Conservation (phyloP, 1,140 invertebrate species). For the Plectus sambesii region DNA sequence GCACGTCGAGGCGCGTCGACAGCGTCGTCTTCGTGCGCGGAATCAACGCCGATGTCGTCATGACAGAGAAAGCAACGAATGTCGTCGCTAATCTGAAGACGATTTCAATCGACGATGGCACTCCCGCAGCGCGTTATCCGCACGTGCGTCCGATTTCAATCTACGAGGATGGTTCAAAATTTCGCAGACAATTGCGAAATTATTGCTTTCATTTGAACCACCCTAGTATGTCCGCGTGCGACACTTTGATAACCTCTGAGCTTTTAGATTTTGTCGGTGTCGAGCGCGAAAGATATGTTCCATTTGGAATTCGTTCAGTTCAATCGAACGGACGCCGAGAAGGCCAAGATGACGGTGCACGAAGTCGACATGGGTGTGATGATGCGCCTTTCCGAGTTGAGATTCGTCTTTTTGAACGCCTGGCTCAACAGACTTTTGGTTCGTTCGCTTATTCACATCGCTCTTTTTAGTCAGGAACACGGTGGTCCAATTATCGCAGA, state of each 20-base stretch:
- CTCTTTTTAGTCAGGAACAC: neutral
- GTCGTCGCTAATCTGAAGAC: conserved; percentile 26
- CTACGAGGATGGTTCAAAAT: conserved; percentile 7
- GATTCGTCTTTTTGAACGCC: conserved; percentile 53
- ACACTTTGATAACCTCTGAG: neutral
- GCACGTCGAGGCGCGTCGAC: conserved; percentile 8
- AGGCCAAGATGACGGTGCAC: conserved; percentile 23
- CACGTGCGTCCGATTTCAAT: conserved; percentile 15
- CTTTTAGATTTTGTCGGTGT: conserved; percentile 18
- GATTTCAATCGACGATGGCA: conserved; percentile 31
- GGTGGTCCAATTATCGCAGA: neutral
- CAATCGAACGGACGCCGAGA: conserved; percentile 32
- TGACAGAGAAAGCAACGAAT: conserved; percentile 28
- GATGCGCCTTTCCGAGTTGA: conserved; percentile 52
- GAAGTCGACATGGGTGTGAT: conserved; percentile 65
- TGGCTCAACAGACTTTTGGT: conserved; percentile 71
- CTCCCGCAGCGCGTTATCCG: conserved; percentile 25
- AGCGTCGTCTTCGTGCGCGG: conserved; percentile 23
- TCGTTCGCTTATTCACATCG: conserved; percentile 39
- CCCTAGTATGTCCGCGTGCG: too few relatives aligned
- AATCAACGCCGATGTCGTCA: conserved; percentile 16
- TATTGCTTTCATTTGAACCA: too few relatives aligned
- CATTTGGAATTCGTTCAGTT: conserved; percentile 31
- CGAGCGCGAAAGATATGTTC: conserved; percentile 25
- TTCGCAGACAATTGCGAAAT: neutral